Evolutionary conservation across 2,888 invertebrate species (phyloP).

Genomic region (Philaethria dido): DNA sequence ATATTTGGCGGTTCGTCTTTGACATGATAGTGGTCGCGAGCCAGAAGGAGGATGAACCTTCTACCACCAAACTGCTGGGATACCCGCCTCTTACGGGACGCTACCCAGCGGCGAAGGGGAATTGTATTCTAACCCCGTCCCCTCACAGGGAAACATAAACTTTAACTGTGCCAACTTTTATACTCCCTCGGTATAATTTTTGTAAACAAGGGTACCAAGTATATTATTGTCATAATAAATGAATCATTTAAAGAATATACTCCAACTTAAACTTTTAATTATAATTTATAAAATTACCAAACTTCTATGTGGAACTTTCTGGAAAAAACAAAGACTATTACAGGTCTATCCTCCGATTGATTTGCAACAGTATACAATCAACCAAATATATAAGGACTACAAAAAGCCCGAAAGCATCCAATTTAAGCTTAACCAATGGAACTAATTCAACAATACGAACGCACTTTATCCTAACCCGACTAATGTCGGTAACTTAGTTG

Average conservation of each 20-base stretch:
- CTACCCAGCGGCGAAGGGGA: no score
- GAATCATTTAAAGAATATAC: not conserved
- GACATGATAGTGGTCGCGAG: no score
- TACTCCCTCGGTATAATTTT: no score
- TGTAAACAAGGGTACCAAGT: no score
- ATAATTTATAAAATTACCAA: not conserved
- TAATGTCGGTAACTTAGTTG: conserved; percentile 56
- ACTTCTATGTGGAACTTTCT: not conserved
- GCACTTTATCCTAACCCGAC: conserved; percentile 60
- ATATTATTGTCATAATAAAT: not conserved
- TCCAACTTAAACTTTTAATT: not conserved
- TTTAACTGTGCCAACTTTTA: no score
- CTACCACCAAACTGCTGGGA: no score
- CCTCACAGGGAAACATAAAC: no score
- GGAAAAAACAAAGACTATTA: not conserved
- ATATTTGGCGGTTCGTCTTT: no score
- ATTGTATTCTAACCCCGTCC: no score
- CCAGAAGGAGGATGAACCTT: no score
- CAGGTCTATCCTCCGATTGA: conserved; percentile 1
- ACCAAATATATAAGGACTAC: conserved; percentile 4
- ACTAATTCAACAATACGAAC: conserved; percentile 69
- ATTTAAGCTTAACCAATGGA: conserved; percentile 62
- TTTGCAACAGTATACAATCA: conserved; percentile 26
- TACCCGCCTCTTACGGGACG: no score
- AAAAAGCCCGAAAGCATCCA: conserved; percentile 43